A percentile compares a stretch with the other conserved stretches of the same genome.
Evolutionary conservation across 2,888 invertebrate genomes (phyloP).

Genomic region (Dicyrtoma fusca): DNA sequence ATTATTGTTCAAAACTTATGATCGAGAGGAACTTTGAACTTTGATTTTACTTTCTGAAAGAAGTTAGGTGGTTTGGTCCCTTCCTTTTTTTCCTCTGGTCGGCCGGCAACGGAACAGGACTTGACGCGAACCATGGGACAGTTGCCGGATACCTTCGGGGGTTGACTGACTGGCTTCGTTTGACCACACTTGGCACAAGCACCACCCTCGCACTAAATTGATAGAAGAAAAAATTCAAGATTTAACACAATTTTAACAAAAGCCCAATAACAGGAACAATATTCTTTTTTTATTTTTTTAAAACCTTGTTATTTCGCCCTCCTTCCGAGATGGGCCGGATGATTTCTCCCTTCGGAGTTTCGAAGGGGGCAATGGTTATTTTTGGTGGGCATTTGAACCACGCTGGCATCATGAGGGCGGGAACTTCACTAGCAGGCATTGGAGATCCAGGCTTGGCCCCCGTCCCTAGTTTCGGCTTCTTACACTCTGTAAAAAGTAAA

Average conservation of each 20-base stretch:
- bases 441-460: neutral
- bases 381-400: conserved; percentile 44
- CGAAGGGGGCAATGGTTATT: conserved; percentile 34
- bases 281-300: too few species aligned
- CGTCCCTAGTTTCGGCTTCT: too few species aligned
- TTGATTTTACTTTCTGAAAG: too few species aligned
- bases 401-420: conserved; percentile 21
- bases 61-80: too few species aligned
- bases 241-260: neutral
- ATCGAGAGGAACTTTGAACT: too few species aligned
- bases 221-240: neutral
- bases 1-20: too few species aligned
- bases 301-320: conserved; percentile 41
- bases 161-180: neutral
- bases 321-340: conserved; percentile 49
- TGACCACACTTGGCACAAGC: conserved; percentile 17
- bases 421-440: neutral
- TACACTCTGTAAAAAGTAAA: too few species aligned
- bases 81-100: too few species aligned
- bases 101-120: neutral
- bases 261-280: neutral
- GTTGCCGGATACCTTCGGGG: neutral
- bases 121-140: conserved; percentile 13
- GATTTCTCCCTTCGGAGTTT: conserved; percentile 43
- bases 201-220: conserved; percentile 21